phyloP scores from a whole-genome alignment of 2,888 invertebrate species.

The Disparrhopalites patrizii region DNA sequence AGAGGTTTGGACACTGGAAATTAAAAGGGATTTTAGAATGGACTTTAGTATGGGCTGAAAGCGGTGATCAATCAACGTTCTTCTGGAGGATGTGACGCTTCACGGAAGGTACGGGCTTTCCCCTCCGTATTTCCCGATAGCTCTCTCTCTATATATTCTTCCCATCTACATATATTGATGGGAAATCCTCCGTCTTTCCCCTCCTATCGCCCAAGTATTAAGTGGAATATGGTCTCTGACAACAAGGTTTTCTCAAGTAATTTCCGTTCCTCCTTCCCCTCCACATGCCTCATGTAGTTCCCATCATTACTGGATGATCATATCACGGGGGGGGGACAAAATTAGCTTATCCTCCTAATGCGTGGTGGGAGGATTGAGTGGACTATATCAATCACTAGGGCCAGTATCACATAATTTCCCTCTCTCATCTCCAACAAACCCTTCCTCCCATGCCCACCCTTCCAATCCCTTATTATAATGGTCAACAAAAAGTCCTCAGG shows the following conservation, averaged over 20 bases:
- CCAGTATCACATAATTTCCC: too few species aligned
- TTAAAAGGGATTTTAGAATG: constrained; percentile 18
- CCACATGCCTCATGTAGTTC: not conserved
- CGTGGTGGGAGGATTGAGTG: too few species aligned
- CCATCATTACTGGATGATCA: not conserved
- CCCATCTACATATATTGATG: constrained; percentile 15
- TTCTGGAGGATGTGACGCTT: constrained; percentile 23
- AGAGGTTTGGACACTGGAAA: constrained; percentile 24
- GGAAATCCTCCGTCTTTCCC: not conserved
- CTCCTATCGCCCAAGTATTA: not conserved
- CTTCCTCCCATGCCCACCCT: too few species aligned
- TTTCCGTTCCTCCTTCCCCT: not conserved
- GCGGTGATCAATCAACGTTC: constrained; percentile 30
- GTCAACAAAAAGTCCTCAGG: too few species aligned
- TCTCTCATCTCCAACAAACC: too few species aligned
- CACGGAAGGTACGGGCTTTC: not conserved
- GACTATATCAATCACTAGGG: too few species aligned
- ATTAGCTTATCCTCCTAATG: too few species aligned
- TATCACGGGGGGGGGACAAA: too few species aligned
- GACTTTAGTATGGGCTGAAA: constrained; percentile 7
- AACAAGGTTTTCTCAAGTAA: too few species aligned
- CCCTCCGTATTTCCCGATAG: constrained; percentile 13
- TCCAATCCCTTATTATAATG: too few species aligned
- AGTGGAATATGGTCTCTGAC: too few species aligned
- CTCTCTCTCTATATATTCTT: constrained; percentile 18